Evolutionary conservation across 1,140 invertebrate species (phyloP), one percentile per base, ranked within the genome.

Genomic region (Sycophila sp.): DNA sequence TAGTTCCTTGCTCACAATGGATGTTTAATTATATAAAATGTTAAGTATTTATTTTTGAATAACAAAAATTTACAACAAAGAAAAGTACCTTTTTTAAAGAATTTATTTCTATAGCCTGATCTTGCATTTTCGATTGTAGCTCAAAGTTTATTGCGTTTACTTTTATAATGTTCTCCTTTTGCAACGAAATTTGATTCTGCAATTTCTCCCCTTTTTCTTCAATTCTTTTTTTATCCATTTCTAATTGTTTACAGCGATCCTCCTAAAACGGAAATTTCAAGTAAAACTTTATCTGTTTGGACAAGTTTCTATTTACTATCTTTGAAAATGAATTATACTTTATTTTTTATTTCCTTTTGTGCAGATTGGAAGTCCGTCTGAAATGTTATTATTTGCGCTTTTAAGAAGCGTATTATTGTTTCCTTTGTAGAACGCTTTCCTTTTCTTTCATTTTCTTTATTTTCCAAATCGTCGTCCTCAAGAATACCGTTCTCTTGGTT

Each of bases 41-140:
- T 49, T 3, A 38, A 62, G 47, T 17, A 49, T 58, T 60, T 51
- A 24, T 15, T 62, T n/a, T n/a, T n/a, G n/a, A n/a, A n/a, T n/a
- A n/a, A n/a, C n/a, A n/a, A n/a, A n/a, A n/a, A n/a, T n/a, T n/a
- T n/a, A n/a, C n/a, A n/a, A n/a, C n/a, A n/a, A n/a, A n/a, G n/a
- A n/a, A n/a, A n/a, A n/a, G n/a, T 76, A 86, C 87, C 75, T 87
- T 88, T 78, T 80, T 86, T 24, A 87, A 76, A n/a, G 67, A 55
- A n/a, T 28, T 17, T 67, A 82, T 85, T 81, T 89, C 87, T 8
- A 24, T 71, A 28, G 76, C 83, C 73, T 83, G 81, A 10, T 72
- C 45, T 60, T 87, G 82, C 17, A 83, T 71, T 76, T 84, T 85
- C 0, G 71, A 51, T 32, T 83, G 81, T 19, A 82, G 38, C 65